These are phyloP conservation scores for Toxotes lorentzi DNA, from an alignment of 2,797 vertebrate species.

Conservation along the genomic window DNA sequence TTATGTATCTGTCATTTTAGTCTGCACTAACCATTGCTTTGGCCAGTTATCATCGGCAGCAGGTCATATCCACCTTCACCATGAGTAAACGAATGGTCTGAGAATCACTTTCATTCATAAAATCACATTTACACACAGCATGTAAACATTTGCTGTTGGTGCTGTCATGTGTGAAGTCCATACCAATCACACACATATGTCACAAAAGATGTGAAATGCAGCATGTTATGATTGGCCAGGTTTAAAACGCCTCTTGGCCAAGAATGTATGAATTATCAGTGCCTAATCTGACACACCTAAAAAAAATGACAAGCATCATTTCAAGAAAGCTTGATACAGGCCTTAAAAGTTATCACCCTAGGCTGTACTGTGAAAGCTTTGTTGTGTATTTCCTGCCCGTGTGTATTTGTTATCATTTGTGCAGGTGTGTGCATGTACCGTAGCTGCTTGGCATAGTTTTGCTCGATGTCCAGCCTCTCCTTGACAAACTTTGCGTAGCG, in stretches of 20 bases:
- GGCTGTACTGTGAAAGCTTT: no score
- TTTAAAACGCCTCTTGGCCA: no score
- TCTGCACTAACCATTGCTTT: no score
- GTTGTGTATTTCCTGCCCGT: not conserved
- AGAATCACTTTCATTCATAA: not conserved
- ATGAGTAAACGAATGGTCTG: not conserved
- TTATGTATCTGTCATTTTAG: no score
- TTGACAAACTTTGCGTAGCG: slow-evolving; percentile 99
- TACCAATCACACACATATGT: not conserved
- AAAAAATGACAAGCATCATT: no score
- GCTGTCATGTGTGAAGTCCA: not conserved
- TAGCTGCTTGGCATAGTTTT: slow-evolving; percentile 97
- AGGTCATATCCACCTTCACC: no score
- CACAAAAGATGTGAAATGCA: no score
- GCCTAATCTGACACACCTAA: no score
- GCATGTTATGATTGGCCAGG: not conserved
- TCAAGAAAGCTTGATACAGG: no score
- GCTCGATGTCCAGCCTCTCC: slow-evolving; percentile 98
- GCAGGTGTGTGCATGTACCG: slow-evolving; percentile 81
- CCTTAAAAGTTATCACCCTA: no score
- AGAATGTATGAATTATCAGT: no score
- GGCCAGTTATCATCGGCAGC: no score
- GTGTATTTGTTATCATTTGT: not conserved
- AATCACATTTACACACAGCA: not conserved
- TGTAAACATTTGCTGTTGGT: not conserved